phyloP scores from a whole-genome alignment of 2,888 invertebrate genomes.

The Bedellia somnulentella region DNA sequence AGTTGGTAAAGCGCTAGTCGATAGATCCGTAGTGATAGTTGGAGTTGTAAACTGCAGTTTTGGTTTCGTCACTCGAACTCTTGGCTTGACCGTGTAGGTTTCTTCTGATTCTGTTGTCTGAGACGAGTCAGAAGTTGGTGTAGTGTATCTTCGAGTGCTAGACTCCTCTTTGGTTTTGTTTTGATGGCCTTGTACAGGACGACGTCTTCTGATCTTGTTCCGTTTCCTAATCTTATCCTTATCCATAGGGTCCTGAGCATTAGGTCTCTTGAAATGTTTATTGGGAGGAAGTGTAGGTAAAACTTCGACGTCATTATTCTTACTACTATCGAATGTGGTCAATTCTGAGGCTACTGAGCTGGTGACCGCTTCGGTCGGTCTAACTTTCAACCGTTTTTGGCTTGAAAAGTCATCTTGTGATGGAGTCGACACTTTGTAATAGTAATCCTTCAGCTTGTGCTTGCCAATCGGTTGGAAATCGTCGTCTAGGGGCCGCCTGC shows the following conservation, averaged over 20 bases:
- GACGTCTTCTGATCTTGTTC: constrained; percentile 46
- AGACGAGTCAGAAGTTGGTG: constrained; percentile 21
- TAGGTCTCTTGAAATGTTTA: constrained; percentile 45
- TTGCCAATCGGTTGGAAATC: constrained; percentile 48
- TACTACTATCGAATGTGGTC: constrained; percentile 12
- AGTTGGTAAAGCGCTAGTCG: constrained; percentile 49
- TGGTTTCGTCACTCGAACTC: constrained; percentile 28
- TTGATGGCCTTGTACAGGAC: constrained; percentile 30
- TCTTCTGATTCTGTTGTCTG: constrained; percentile 28
- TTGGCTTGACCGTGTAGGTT: constrained; percentile 33
- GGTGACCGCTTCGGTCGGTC: constrained; percentile 8
- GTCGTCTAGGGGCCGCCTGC: constrained; percentile 43
- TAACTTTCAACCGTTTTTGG: constrained; percentile 41
- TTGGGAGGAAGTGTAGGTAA: constrained; percentile 52
- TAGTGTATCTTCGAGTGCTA: constrained; percentile 17
- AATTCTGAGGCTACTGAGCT: constrained; percentile 6
- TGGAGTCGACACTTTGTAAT: constrained; percentile 46
- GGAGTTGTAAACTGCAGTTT: constrained; percentile 39
- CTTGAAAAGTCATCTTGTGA: constrained; percentile 30
- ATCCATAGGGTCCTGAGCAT: constrained; percentile 19
- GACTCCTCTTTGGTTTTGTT: constrained; percentile 28
- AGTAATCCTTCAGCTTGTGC: constrained; percentile 47
- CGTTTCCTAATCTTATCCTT: constrained; percentile 42
- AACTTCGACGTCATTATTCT: constrained; percentile 25
- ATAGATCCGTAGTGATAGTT: constrained; percentile 40